phyloP scores from a whole-genome alignment of 2,888 invertebrate genomes.

The Phorcus lineatus region DNA sequence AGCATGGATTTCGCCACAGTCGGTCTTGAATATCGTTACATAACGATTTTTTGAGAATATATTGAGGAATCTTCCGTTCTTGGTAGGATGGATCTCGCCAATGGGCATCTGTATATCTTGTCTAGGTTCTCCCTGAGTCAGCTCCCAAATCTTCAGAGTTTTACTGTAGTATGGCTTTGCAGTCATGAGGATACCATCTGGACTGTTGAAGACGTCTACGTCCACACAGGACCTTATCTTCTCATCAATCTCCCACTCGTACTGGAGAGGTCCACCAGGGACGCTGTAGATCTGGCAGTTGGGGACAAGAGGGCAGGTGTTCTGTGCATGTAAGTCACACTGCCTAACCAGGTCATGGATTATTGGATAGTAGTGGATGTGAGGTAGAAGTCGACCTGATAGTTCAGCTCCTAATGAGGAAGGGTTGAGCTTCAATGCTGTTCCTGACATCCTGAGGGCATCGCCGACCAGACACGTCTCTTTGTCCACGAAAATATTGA shows the following conservation, averaged over 20 bases:
- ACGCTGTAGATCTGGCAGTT: slow-evolving; percentile 66
- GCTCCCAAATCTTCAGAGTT: slow-evolving; percentile 62
- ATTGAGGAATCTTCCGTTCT: slow-evolving; percentile 60
- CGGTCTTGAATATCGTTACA: slow-evolving; percentile 59
- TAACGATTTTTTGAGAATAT: slow-evolving; percentile 58
- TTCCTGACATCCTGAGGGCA: slow-evolving; percentile 92
- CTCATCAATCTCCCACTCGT: slow-evolving; percentile 62
- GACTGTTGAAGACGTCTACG: slow-evolving; percentile 61
- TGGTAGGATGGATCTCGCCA: slow-evolving; percentile 57
- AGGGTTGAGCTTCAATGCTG: slow-evolving; percentile 90
- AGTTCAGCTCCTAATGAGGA: slow-evolving; percentile 95
- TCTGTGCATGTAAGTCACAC: slow-evolving; percentile 61
- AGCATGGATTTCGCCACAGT: slow-evolving; percentile 61
- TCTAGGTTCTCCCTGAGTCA: slow-evolving; percentile 62
- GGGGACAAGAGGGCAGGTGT: slow-evolving; percentile 63
- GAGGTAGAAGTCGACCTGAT: slow-evolving; percentile 82
- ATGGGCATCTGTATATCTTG: slow-evolving; percentile 63
- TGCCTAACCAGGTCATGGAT: slow-evolving; percentile 61
- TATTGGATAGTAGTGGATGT: slow-evolving; percentile 44
- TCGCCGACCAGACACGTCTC: slow-evolving; percentile 95
- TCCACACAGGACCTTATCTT: slow-evolving; percentile 51
- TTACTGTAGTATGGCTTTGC: slow-evolving; percentile 61
- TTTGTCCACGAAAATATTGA: slow-evolving; percentile 78
- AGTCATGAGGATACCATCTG: slow-evolving; percentile 61
- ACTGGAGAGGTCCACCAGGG: slow-evolving; percentile 70